Evolutionary conservation across 2,888 invertebrate genomes (phyloP), one percentile per base, ranked within the genome.

Genomic region (Odontothrips loti): DNA sequence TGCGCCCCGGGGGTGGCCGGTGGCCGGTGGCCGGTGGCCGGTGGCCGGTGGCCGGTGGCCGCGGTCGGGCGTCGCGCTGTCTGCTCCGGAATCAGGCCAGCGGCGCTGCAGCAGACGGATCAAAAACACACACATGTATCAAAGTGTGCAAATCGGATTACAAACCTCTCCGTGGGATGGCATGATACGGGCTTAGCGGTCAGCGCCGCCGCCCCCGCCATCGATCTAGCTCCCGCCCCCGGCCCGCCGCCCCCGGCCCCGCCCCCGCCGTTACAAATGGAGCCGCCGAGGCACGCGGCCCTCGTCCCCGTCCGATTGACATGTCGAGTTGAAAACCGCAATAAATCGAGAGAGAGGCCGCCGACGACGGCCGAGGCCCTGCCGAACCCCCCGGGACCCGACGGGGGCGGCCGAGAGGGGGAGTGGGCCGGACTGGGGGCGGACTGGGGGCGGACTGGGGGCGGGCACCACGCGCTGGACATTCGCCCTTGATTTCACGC

Each of bases 191-290:
- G 68, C 68, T 9, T 12, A 27, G 68, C 68, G 68, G 68, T 2
- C 23, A 68, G 68, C 23, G 23, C 68, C n/a, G 68, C 68, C 23
- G 68, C 68, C 68, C 11, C 68, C 23, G 68, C 0, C 68, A 27
- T 75, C 68, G 68, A 75, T 75, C 68, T 10, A 75, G 9, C 23
- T 11, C 68, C 23, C 23, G 68, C 23, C 68, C 68, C 8, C 68
- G 68, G 51, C 63, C 63, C 9, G 68, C 68, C 34, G 34, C 58
- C 58, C 20, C 20, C 58, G 58, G 58, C 12, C 51, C 51, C 51
- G 12, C 51, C 51, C 58, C 58, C 58, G 58, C 27, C 68, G 68
- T 75, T 75, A 75, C 23, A 75, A 58, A 58, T 58, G 58, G 58
- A 58, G 58, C 58, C 58, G 15, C 58, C 58, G 34, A 2, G 3